Evolutionary conservation across 1,140 invertebrate genomes (phyloP).

Genomic region (Elysia chlorotica): DNA sequence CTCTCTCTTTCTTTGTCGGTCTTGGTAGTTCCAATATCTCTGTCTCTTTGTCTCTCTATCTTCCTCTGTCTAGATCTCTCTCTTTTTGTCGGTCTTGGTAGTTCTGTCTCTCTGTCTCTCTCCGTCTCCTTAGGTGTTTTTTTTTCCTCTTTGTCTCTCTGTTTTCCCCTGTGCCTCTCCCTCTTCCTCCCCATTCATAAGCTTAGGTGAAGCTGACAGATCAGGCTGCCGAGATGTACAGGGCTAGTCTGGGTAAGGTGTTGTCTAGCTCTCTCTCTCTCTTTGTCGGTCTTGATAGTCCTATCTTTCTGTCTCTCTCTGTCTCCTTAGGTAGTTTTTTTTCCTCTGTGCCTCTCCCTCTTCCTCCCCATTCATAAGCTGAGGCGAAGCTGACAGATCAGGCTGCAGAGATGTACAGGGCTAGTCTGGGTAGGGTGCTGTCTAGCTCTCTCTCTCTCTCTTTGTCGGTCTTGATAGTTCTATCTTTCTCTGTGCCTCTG

Average conservation of each 20-base stretch:
- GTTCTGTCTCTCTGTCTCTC: too few species aligned
- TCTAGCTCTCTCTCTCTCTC: neutral
- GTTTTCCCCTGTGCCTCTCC: too few species aligned
- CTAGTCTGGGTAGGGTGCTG: slow-evolving; percentile 42
- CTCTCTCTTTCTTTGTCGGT: too few species aligned
- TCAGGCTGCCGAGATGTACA: slow-evolving; percentile 49
- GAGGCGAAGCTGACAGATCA: slow-evolving; percentile 70
- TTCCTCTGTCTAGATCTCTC: too few species aligned
- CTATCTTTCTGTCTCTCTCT: neutral
- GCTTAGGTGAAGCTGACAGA: slow-evolving; percentile 71
- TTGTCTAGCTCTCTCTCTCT: neutral
- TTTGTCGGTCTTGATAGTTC: neutral
- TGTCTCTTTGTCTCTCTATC: too few species aligned
- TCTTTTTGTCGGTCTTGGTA: slow-evolving; percentile 27
- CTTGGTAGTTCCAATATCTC: too few species aligned
- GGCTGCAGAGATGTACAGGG: slow-evolving; percentile 44
- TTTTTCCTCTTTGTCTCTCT: too few species aligned
- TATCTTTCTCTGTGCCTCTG: too few species aligned
- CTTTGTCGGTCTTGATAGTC: neutral
- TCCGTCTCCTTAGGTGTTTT: too few species aligned
- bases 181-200: too few species aligned
- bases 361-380: too few species aligned
- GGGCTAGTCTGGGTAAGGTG: slow-evolving; percentile 45
- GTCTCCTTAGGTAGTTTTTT: neutral
- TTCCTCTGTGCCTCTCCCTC: too few species aligned